A percentile compares a stretch with the other conserved stretches of the same genome.
Evolutionary conservation across 2,113 vertebrate genomes (phyloP).

Genomic region (Poecilia latipinna): DNA sequence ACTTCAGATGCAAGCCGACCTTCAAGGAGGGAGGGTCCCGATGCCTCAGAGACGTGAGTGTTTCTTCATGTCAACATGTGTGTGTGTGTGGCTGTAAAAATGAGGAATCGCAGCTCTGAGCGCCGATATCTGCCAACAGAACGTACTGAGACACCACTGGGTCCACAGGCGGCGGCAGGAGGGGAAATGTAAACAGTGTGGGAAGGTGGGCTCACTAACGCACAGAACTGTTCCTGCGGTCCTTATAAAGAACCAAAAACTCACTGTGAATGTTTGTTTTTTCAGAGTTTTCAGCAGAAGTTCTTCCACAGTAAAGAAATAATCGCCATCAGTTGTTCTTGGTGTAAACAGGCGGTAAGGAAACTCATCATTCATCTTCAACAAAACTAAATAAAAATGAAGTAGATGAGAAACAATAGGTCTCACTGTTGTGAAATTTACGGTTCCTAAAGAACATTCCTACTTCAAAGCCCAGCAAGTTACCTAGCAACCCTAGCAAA

Average conservation of each 20-base stretch:
- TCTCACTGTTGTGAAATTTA: too few species aligned
- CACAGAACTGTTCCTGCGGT: slow-evolving; percentile 7
- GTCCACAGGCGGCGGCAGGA: slow-evolving; percentile 96
- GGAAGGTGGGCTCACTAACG: slow-evolving; percentile 84
- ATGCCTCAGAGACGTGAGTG: slow-evolving; percentile 91
- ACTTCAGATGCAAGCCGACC: slow-evolving; percentile 98
- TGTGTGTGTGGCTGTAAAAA: not conserved
- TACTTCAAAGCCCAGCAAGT: not conserved
- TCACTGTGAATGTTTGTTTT: slow-evolving; percentile 26
- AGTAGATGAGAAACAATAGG: too few species aligned
- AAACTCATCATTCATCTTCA: too few species aligned
- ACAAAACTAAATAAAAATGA: too few species aligned
- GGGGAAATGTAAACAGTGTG: slow-evolving; percentile 96
- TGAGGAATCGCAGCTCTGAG: not conserved
- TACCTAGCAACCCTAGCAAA: too few species aligned
- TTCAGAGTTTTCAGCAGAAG: slow-evolving; percentile 97
- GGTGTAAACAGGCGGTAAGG: slow-evolving; percentile 99
- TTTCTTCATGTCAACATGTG: not conserved
- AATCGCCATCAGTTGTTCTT: slow-evolving; percentile 98
- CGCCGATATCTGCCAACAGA: slow-evolving; percentile 76
- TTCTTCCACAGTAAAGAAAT: slow-evolving; percentile 99
- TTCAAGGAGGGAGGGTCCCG: slow-evolving; percentile 94
- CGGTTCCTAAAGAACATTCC: not conserved
- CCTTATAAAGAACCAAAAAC: not conserved
- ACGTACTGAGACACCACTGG: slow-evolving; percentile 95